Evolutionary conservation across 37 sponge, comb jelly and placozoan genomes (phyloP).

Genomic region (Hormiphora californensis): DNA sequence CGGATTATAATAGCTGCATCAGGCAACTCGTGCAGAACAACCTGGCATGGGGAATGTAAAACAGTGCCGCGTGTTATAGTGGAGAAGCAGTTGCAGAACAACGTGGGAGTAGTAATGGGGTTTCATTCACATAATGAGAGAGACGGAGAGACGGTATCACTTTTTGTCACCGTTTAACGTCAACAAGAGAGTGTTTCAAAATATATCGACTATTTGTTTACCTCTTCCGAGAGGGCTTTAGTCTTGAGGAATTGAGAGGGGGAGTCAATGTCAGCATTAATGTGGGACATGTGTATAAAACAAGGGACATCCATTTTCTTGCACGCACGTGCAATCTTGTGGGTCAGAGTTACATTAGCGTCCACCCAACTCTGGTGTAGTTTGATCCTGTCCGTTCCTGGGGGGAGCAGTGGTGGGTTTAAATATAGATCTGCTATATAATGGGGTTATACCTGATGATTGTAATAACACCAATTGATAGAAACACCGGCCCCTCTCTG

Average conservation of each 20-base stretch:
- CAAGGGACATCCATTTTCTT: conserved; percentile 63
- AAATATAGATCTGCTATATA: too few relatives aligned
- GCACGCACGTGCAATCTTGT: conserved; percentile 79
- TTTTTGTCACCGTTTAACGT: too few relatives aligned
- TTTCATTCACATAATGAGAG: too few relatives aligned
- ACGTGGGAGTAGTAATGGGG: too few relatives aligned
- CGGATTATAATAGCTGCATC: conserved; percentile 71
- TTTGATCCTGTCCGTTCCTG: neutral
- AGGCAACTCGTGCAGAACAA: conserved; percentile 76
- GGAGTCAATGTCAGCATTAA: conserved; percentile 72
- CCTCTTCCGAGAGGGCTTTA: conserved; percentile 61
- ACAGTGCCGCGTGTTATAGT: too few relatives aligned
- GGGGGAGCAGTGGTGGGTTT: too few relatives aligned
- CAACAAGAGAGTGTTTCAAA: too few relatives aligned
- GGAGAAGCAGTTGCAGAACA: too few relatives aligned
- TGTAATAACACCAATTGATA: too few relatives aligned
- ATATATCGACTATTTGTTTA: neutral
- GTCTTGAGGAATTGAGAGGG: conserved; percentile 76
- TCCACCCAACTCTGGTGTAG: conserved; percentile 17
- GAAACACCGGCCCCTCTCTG: neutral
- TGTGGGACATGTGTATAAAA: conserved; percentile 83
- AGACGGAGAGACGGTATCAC: too few relatives aligned
- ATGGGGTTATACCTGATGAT: too few relatives aligned
- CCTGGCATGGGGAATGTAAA: conserved; percentile 30
- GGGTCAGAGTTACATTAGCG: conserved; percentile 53